Percentiles rank a stretch among this genome's conserved stretches.
These are phyloP conservation scores for Vulpes ferrilata DNA, from an alignment of 2,113 vertebrate species.

Conservation along the genomic window DNA sequence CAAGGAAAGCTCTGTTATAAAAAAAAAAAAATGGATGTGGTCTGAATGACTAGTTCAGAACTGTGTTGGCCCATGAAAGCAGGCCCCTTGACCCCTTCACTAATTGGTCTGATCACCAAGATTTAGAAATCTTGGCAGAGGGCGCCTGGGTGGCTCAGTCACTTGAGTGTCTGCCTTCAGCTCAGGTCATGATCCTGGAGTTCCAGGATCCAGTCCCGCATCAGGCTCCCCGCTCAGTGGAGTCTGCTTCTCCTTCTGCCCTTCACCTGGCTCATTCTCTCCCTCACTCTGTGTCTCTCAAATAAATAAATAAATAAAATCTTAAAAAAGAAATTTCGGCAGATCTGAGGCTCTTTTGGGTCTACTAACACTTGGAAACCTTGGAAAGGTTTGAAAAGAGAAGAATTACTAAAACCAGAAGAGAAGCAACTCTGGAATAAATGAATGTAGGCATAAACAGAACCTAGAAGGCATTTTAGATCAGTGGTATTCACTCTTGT, in stretches of 20 bases:
- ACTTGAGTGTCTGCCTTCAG: too few relatives aligned
- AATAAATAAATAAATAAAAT: too few relatives aligned
- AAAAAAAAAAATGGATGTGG: not conserved
- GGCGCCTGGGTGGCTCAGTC: too few relatives aligned
- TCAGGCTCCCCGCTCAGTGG: too few relatives aligned
- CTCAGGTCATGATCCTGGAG: too few relatives aligned
- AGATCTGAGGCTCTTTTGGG: slow-evolving; percentile 15
- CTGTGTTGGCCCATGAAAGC: not conserved
- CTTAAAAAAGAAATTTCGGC: slow-evolving; percentile 22
- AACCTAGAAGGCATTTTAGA: slow-evolving; percentile 20
- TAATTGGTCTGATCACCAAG: slow-evolving; percentile 24
- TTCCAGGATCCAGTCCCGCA: too few relatives aligned
- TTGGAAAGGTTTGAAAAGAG: slow-evolving; percentile 45
- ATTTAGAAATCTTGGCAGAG: slow-evolving; percentile 47
- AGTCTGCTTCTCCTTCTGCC: too few relatives aligned
- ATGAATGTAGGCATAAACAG: slow-evolving; percentile 48
- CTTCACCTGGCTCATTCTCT: too few relatives aligned
- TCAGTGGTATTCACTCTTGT: not conserved
- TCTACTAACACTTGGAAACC: slow-evolving; percentile 23
- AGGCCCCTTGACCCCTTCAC: not conserved
- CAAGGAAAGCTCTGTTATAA: slow-evolving; percentile 41
- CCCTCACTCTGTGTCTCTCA: too few relatives aligned
- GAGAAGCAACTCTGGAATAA: slow-evolving; percentile 50
- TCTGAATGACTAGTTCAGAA: slow-evolving; percentile 51
- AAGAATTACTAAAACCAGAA: slow-evolving; percentile 11